Base-by-base conservation (phyloP, 2,113 vertebrate genomes). In the Tragelaphus strepsiceros region DNA sequence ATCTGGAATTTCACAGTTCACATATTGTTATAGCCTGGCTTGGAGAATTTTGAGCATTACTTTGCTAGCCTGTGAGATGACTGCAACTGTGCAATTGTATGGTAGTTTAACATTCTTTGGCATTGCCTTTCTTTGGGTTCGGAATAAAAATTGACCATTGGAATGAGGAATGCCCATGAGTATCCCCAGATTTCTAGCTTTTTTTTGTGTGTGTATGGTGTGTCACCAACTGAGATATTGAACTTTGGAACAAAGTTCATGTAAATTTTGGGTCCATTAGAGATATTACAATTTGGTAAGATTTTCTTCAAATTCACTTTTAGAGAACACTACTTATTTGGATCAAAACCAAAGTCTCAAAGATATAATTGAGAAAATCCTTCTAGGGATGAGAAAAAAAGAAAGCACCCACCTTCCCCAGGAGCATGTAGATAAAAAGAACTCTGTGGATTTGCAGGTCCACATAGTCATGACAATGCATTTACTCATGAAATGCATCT, bases 221-320 rank as follows among this genome's bases (percentile, higher is more conserved):
- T 54, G 26, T 7, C 17, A 16, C 19, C 35, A 35, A 74, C 15
- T 46, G 21, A 92, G 39, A 74, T 11, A 9, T 0, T 12, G 21
- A 1, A 11, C 1, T 4, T 26, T 24, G 58, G 21, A 35, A 14
- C 1, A 74, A 9, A 56, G 24, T 30, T 8, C 2, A 7, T 32
- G 53, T 62, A 49, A n/a, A 43, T 30, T 88, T 32, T 77, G 22
- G 19, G 28, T 39, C 30, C 21, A 26, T 86, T 49, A 77, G n/a
- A 15, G 17, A 16, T 26, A 4, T 49, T 17, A 21, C 11, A 54
- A 9, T 39, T 74, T 0, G 12, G 5, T 78, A 64, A 89, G 62
- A 64, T 56, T 56, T 26, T 84, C 46, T 51, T 58, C 49, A 89
- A 62, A 56, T 19, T 46, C 11, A 30, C 6, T 28, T 1, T 7